Percentiles rank a stretch among this genome's conserved stretches.
These are phyloP conservation scores for Coptodon bakossiorum DNA, from an alignment of 2,113 vertebrate species.

Conservation along the genomic window DNA sequence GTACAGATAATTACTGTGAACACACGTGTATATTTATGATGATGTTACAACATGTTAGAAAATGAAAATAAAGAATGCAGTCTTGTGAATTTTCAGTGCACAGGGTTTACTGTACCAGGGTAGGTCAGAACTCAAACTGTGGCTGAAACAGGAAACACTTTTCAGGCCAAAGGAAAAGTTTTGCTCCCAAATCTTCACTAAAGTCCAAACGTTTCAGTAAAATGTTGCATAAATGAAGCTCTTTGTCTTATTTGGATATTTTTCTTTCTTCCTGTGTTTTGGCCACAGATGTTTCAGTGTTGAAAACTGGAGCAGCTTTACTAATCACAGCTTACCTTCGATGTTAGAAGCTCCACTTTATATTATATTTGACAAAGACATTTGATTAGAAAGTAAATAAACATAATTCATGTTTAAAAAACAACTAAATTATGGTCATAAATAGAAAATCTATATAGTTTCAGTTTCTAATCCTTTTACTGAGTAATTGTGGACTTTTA, in stretches of 20 bases:
- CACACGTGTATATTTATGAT: not conserved
- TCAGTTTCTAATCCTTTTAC: not conserved
- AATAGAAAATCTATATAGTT: accelerated
- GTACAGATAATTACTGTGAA: not conserved
- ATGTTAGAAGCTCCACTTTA: not conserved
- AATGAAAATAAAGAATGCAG: accelerated
- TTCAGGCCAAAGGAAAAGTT: not conserved
- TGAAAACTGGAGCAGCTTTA: not conserved
- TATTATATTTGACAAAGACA: accelerated
- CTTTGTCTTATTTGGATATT: not conserved
- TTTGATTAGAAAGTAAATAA: not conserved
- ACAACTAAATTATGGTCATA: accelerated
- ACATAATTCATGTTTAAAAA: accelerated
- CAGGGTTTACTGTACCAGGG: not conserved
- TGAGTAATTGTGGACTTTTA: not conserved
- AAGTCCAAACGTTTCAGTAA: accelerated
- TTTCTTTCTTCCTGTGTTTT: not conserved
- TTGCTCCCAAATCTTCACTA: not conserved
- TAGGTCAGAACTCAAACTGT: not conserved
- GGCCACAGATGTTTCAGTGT: not conserved
- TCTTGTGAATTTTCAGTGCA: not conserved
- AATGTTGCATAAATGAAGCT: accelerated
- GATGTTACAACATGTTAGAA: not conserved
- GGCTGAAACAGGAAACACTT: not conserved
- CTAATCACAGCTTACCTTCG: accelerated